Conservation (phyloP, 35 echinoderm and acorn worm species). For the Acanthaster planci region DNA sequence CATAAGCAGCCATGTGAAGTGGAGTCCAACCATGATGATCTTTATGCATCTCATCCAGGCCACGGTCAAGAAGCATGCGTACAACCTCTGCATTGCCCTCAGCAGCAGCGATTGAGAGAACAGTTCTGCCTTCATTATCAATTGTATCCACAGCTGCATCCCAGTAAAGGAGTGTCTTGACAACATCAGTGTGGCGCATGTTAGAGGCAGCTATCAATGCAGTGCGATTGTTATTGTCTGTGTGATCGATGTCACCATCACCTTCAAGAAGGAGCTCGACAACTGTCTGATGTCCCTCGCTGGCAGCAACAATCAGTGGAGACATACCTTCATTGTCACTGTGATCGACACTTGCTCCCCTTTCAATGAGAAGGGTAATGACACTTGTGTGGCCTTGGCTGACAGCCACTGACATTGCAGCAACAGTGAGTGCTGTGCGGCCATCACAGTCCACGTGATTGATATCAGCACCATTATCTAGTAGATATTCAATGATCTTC, state of each 20-base stretch:
- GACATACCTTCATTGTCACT: conserved; percentile 99
- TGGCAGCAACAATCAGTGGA: conserved; percentile 88
- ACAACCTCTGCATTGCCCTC: conserved; percentile 93
- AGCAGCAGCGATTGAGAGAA: conserved; percentile 89
- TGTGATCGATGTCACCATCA: conserved; percentile 88
- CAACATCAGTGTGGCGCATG: conserved; percentile 89
- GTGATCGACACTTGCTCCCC: conserved; percentile 88
- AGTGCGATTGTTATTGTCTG: conserved; percentile 89
- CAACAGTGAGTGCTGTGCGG: conserved; percentile 90
- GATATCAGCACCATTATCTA: conserved; percentile 87
- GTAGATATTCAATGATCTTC: conserved; percentile 74
- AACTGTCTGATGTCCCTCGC: conserved; percentile 86
- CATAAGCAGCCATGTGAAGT: conserved; percentile 92
- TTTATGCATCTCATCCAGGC: conserved; percentile 97
- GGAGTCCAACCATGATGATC: conserved; percentile 98
- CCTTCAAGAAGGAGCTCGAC: conserved; percentile 95
- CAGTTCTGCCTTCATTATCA: conserved; percentile 93
- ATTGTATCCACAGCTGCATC: conserved; percentile 94
- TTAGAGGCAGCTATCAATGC: conserved; percentile 92
- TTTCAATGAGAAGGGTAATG: conserved; percentile 74
- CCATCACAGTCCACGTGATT: conserved; percentile 93
- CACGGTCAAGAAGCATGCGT: conserved; percentile 79
- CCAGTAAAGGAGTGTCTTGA: conserved; percentile 83
- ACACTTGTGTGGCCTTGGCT: conserved; percentile 93
- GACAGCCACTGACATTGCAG: conserved; percentile 94